Base-by-base conservation (phyloP, 1,140 invertebrate genomes). In the Caenorhabditis latens region DNA sequence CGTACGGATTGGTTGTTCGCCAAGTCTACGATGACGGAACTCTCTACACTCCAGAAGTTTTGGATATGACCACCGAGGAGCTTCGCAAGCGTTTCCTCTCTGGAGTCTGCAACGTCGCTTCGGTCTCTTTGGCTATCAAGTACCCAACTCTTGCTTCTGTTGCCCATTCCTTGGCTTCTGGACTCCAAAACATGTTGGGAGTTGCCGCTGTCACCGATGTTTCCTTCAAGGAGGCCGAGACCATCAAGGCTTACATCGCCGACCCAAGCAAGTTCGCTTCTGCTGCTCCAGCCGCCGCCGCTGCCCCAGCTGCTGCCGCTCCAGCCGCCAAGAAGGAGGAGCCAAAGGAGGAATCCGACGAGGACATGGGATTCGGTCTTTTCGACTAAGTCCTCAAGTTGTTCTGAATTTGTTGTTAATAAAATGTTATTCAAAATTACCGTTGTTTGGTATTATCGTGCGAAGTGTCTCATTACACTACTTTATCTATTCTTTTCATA, bases 51-150 rank as follows among this genome's bases (percentile, higher is more conserved):
- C 98, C 98, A 8, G 95, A 96, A 87, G 85, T 99, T 92, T 94
- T 99, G 89, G 98, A 99, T 94, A 99, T 99, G 93, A 99, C 98
- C 91, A 96, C 96, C 50, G 97, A 98, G 93, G 97, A 99, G 93
- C 94, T 99, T 24, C 94, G 96, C 42, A 95, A 95, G 67, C 96
- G 96, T 91, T 99, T 99, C 95, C 94, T 92, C 83, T 91, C 94
- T 93, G 98, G 97, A 91, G 97, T 99, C 65, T 95, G 95, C 84
- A 98, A 98, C 91, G 94, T 99, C 89, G 98, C 98, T 83, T 95
- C 97, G n/a, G 94, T 99, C 6, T 99, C 96, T 92, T 95, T 99
- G 92, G 93, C 95, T 50, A 97, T 99, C 92, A 96, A 96, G 48
- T 99, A 99, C 94, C 98, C 98, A 87, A 99, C 97, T 19, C 93